Evolutionary conservation across 1,140 invertebrate genomes (phyloP).

Genomic region (Drosophila neocordata): DNA sequence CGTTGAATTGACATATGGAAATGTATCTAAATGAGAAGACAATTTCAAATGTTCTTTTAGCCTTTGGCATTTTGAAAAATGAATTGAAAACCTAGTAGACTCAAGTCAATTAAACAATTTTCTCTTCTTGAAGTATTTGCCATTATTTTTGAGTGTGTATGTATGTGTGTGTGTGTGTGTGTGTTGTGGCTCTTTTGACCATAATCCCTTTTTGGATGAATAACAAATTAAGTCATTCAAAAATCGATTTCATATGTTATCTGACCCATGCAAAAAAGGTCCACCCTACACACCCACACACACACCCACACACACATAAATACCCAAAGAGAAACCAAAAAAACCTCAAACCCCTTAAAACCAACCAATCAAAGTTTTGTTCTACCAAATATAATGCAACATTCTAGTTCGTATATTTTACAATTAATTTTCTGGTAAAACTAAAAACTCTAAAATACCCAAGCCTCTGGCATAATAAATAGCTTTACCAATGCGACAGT

Average conservation of each 20-base stretch:
- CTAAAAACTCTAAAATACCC: slow-evolving; percentile 49
- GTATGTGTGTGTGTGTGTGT: no score
- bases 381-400: slow-evolving; percentile 1
- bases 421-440: slow-evolving; percentile 47
- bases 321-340: not conserved
- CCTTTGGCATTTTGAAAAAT: no score
- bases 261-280: not conserved
- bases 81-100: no score
- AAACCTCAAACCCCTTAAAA: not conserved
- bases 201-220: not conserved
- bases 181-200: not conserved
- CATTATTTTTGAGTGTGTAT: no score
- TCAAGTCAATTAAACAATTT: no score
- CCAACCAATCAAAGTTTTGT: slow-evolving; percentile 10
- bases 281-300: not conserved
- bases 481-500: slow-evolving; percentile 45
- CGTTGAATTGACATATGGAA: no score
- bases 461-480: slow-evolving; percentile 56
- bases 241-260: not conserved
- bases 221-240: slow-evolving; percentile 1
- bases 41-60: no score
- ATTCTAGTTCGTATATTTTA: slow-evolving; percentile 16
- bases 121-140: no score
- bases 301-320: not conserved
- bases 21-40: no score